Percentiles rank a stretch among this genome's conserved stretches.
phyloP scores from a whole-genome alignment of 2,113 vertebrate genomes.

The Tragelaphus scriptus region DNA sequence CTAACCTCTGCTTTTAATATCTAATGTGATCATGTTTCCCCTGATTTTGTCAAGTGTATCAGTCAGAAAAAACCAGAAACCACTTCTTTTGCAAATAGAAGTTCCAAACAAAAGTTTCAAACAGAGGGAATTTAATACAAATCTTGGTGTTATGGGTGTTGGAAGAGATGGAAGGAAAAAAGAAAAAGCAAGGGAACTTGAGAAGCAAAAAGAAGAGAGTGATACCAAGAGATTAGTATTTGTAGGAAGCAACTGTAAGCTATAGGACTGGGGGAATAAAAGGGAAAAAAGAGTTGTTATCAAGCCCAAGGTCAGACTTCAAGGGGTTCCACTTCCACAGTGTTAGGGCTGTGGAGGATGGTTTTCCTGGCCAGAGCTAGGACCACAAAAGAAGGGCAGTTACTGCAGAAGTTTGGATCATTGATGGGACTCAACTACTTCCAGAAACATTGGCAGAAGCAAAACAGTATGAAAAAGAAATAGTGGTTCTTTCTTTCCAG shows the following conservation, averaged over 20 bases:
- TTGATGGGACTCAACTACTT: not conserved
- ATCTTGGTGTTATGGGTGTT: not conserved
- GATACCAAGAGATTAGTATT: not conserved
- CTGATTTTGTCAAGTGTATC: not conserved
- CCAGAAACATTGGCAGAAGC: not conserved
- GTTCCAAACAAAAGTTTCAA: not conserved
- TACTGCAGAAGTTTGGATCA: not conserved
- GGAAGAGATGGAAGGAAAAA: not conserved
- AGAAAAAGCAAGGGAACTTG: not conserved
- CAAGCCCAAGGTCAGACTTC: not conserved
- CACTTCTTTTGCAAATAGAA: not conserved
- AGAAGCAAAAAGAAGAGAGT: not conserved
- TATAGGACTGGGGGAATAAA: not conserved
- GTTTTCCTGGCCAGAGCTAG: not conserved
- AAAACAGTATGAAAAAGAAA: not conserved
- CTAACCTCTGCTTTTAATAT: not conserved
- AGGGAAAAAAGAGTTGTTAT: not conserved
- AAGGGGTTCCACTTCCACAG: not conserved
- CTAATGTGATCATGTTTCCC: not conserved
- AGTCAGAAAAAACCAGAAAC: not conserved
- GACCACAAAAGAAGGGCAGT: not conserved
- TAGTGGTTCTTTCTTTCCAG: not conserved
- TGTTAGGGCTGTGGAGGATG: not conserved
- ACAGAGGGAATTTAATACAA: not conserved
- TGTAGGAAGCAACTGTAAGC: not conserved